Base-by-base conservation (phyloP, 2,888 invertebrate species). In the Heterodera filipjevi region DNA sequence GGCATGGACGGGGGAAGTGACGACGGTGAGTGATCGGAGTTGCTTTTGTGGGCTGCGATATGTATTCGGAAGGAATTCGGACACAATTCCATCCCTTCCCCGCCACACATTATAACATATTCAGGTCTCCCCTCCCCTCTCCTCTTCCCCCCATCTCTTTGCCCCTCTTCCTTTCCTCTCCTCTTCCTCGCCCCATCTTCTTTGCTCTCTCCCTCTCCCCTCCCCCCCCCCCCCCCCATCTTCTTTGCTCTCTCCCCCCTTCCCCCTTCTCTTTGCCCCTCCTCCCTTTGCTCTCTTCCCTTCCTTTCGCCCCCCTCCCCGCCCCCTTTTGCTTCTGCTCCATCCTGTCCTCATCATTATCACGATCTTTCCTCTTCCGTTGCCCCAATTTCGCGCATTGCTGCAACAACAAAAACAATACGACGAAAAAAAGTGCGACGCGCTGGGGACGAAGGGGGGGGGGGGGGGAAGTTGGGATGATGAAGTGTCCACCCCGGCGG, bases 401-500 rank as follows among this genome's bases (percentile, higher is more conserved):
- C 59, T 59, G 59, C 59, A 59, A 59, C 59, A 59, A 59, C 59
- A 59, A 59, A 59, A 59, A 59, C 59, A 59, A 59, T n/a, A 22
- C n/a, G 59, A 59, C n/a, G 27, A 27, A 59, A 59, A 59, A 59
- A 59, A 59, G 59, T 59, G 59, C 59, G 59, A 59, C 59, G 59
- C 59, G 59, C 27, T n/a, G 59, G 59, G 59, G 59, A 3, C 0
- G 59, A 8, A 8, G n/a, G 59, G n/a, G 59, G 59, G 27, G 10
- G 10, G n/a, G 5, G 19, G n/a, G 59, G 27, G 8, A 12, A 8
- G n/a, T 16, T 5, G 27, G 12, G 59, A n/a, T n/a, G 59, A 59
- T 59, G 12, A 59, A 59, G 59, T 59, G 59, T 59, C 59, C 59
- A 59, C 27, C 59, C 59, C 59, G 8, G n/a, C 8, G 27, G 59